Percentiles rank a stretch among this genome's conserved stretches.
Conservation (phyloP, 1,140 invertebrate genomes). For the Brachionus calyciflorus region DNA sequence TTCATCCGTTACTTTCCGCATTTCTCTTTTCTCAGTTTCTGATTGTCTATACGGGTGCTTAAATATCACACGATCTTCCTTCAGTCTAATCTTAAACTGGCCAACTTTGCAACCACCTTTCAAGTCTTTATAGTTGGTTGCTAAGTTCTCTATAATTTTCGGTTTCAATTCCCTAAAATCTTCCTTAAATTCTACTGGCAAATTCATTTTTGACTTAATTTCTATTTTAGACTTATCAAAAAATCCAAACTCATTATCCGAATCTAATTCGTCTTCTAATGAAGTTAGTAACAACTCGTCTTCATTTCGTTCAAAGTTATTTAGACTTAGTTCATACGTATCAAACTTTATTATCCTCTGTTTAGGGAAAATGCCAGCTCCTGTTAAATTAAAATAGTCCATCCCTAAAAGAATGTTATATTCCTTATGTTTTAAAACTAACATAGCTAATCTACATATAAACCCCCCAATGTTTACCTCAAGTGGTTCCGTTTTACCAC, state of each 20-base stretch:
- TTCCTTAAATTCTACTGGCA: not conserved
- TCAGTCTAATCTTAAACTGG: not conserved
- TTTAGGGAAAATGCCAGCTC: slow-evolving; percentile 1
- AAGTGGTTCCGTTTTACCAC: not conserved
- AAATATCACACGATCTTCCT: too few relatives aligned
- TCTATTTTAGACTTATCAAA: not conserved
- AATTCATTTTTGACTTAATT: not conserved
- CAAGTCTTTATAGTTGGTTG: not conserved
- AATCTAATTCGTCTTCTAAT: too few relatives aligned
- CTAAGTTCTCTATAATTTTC: not conserved
- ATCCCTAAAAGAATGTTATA: not conserved
- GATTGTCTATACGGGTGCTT: not conserved
- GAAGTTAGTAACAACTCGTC: too few relatives aligned
- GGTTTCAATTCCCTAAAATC: not conserved
- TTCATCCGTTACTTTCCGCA: not conserved
- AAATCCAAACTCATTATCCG: too few relatives aligned
- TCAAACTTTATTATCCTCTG: too few relatives aligned
- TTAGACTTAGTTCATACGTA: too few relatives aligned
- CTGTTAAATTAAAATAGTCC: slow-evolving; percentile 8
- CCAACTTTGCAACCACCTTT: not conserved
- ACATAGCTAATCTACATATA: not conserved
- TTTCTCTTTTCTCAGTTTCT: not conserved
- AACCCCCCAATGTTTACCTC: not conserved
- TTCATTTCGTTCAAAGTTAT: too few relatives aligned
- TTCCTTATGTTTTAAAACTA: too few relatives aligned